Percentiles rank a stretch among this genome's conserved stretches.
phyloP scores from a whole-genome alignment of 2,113 vertebrate genomes.

The Apodemus sylvaticus region DNA sequence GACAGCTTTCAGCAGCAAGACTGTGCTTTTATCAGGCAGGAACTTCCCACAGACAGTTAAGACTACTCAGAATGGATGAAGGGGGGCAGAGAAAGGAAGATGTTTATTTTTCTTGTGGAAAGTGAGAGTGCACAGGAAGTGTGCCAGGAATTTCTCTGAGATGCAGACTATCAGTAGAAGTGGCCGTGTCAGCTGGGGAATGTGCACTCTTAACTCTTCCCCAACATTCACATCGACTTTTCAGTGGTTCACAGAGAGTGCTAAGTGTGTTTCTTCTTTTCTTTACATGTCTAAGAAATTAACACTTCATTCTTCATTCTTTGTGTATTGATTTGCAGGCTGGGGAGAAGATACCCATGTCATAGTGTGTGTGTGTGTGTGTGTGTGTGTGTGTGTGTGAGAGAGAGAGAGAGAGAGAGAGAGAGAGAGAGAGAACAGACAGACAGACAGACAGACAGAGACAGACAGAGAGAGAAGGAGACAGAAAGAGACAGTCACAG shows the following conservation, averaged over 20 bases:
- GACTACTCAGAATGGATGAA: neutral
- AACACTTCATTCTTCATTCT: neutral
- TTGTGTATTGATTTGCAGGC: neutral
- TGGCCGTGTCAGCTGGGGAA: neutral
- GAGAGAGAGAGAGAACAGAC: too few relatives aligned
- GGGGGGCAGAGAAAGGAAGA: neutral
- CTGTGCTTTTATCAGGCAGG: neutral
- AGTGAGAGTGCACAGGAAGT: neutral
- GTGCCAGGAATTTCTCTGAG: neutral
- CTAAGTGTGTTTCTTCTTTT: neutral
- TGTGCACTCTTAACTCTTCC: neutral
- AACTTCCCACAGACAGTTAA: neutral
- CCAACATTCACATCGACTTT: neutral
- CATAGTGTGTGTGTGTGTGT: neutral
- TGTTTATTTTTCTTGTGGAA: neutral
- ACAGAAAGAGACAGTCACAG: too few relatives aligned
- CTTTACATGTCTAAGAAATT: neutral
- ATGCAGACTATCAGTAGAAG: neutral
- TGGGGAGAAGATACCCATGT: neutral
- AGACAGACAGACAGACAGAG: too few relatives aligned
- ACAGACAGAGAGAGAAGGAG: too few relatives aligned
- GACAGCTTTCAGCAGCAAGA: neutral
- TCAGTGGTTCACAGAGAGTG: constrained; percentile 5
- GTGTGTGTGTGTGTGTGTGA: too few relatives aligned
- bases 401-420: too few relatives aligned